Conservation (phyloP, 2,113 vertebrate species). For the Bubo bubo region DNA sequence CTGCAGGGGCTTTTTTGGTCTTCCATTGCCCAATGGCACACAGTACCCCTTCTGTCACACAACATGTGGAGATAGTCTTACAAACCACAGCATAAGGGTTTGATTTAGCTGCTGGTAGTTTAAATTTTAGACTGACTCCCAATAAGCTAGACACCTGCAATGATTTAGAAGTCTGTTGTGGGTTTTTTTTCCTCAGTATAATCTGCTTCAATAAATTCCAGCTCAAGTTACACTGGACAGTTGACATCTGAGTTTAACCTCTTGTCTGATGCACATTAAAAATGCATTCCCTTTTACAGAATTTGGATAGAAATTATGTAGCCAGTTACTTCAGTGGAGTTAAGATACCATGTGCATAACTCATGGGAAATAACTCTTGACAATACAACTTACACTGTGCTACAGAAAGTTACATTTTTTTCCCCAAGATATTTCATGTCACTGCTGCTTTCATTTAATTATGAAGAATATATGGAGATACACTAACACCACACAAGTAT, state of each 20-base stretch:
- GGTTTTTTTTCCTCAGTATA: background rate
- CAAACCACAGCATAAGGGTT: background rate
- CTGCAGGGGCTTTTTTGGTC: background rate
- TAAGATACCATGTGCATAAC: background rate
- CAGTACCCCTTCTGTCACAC: background rate
- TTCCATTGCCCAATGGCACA: background rate
- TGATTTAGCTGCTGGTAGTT: background rate
- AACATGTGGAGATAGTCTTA: background rate
- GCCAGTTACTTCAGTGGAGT: background rate
- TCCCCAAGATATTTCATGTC: background rate
- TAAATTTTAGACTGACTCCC: background rate
- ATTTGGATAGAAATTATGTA: background rate
- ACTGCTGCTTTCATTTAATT: conserved; percentile 52
- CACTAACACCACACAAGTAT: background rate
- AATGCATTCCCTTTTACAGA: background rate
- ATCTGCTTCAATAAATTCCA: background rate
- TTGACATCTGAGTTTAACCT: background rate
- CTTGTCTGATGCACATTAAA: background rate
- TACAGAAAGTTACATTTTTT: background rate
- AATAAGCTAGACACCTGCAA: background rate
- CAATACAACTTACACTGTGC: background rate
- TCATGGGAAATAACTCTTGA: background rate
- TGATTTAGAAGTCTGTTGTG: background rate
- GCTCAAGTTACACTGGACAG: background rate
- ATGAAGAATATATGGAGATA: background rate